A percentile compares a stretch with the other conserved stretches of the same genome.
These are phyloP conservation scores for Pseudochirops cupreus DNA, from an alignment of 2,797 vertebrate genomes.

Conservation along the genomic window DNA sequence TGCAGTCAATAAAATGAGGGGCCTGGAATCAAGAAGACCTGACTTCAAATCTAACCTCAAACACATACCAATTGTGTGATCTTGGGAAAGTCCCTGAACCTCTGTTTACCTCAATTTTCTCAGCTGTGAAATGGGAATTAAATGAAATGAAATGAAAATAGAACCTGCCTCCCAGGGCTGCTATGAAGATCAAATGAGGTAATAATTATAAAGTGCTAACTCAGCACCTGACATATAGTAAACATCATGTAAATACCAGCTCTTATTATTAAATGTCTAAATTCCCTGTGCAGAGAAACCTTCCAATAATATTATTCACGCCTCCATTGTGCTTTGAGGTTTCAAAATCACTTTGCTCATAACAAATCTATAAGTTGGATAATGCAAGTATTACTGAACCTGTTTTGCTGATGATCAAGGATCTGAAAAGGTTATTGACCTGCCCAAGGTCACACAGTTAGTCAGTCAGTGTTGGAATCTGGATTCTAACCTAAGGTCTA, in stretches of 20 bases:
- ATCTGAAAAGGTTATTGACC: not conserved
- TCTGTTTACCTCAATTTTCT: not conserved
- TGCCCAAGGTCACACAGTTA: not conserved
- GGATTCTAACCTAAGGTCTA: not conserved
- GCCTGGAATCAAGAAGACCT: not conserved
- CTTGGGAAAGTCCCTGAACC: not conserved
- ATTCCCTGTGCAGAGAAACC: not conserved
- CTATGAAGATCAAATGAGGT: not conserved
- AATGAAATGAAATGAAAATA: not conserved
- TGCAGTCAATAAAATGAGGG: not conserved
- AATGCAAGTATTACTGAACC: not conserved
- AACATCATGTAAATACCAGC: not conserved
- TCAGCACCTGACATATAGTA: not conserved
- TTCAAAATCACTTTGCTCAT: not conserved
- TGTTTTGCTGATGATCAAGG: constrained; percentile 9
- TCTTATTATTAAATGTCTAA: not conserved
- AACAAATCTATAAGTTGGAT: not conserved
- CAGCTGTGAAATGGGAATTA: not conserved
- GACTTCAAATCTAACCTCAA: not conserved
- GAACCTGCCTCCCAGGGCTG: not conserved
- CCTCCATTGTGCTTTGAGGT: not conserved
- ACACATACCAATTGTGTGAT: not conserved
- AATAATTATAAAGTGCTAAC: not conserved
- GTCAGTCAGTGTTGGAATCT: not conserved
- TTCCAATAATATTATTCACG: not conserved